Percentiles rank a stretch among this genome's conserved stretches.
Conservation (phyloP, 2,888 invertebrate genomes). For the Matsumyia berberina region DNA sequence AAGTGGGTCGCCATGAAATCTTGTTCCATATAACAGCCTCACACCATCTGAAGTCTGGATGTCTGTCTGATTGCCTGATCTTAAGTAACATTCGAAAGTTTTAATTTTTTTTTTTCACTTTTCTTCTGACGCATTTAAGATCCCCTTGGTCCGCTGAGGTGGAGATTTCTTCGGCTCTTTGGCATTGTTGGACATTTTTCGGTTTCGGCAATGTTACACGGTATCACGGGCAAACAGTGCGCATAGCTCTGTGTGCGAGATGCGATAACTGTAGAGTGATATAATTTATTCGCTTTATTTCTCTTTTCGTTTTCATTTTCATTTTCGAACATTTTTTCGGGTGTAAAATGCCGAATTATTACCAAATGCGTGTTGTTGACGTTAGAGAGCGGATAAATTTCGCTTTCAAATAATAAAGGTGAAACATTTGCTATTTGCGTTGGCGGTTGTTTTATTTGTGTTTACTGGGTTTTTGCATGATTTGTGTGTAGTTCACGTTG, state of each 20-base stretch:
- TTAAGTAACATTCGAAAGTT: slow-evolving; percentile 70
- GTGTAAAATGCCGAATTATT: slow-evolving; percentile 30
- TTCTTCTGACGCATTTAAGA: slow-evolving; percentile 39
- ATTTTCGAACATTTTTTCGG: slow-evolving; percentile 46
- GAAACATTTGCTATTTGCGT: slow-evolving; percentile 16
- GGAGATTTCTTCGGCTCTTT: slow-evolving; percentile 40
- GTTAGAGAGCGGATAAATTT: slow-evolving; percentile 8
- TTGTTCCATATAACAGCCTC: slow-evolving; percentile 31
- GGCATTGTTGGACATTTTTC: slow-evolving; percentile 6
- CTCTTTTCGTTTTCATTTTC: slow-evolving; percentile 54
- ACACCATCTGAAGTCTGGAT: slow-evolving; percentile 25
- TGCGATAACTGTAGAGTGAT: slow-evolving; percentile 61
- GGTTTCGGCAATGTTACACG: slow-evolving; percentile 59
- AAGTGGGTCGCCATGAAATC: slow-evolving; percentile 49
- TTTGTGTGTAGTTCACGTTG: neutral
- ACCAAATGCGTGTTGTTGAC: slow-evolving; percentile 28
- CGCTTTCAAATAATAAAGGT: slow-evolving; percentile 5
- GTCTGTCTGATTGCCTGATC: slow-evolving; percentile 35
- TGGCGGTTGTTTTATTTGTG: slow-evolving; percentile 10
- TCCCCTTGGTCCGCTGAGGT: slow-evolving; percentile 15
- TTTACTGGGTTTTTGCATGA: slow-evolving; percentile 3
- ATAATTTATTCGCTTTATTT: slow-evolving; percentile 67
- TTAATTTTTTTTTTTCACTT: slow-evolving; percentile 29
- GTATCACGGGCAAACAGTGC: slow-evolving; percentile 43
- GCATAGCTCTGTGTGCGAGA: slow-evolving; percentile 28